Evolutionary conservation across 2,888 invertebrate genomes (phyloP), one percentile per base, ranked within the genome.

Genomic region (Hipparchia semele): DNA sequence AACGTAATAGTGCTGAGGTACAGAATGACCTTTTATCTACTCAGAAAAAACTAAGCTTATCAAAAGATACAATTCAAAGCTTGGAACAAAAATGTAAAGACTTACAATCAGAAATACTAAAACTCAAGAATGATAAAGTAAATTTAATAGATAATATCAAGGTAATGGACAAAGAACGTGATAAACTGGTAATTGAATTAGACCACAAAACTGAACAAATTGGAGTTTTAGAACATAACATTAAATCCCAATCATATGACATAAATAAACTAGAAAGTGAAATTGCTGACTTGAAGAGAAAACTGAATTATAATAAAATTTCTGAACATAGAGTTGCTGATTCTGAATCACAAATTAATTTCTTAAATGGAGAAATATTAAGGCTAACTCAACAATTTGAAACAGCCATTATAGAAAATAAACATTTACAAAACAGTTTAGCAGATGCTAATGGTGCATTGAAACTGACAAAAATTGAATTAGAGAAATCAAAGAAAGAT

Each of bases 151-250:
- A 95, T 23, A 96, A 94, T 74, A 94, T 96, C 79, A 92, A 94
- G 53, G 94, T 95, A 76, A 86, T 97, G 67, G 97, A 97, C 82
- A 94, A 95, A 80, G 97, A 97, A 84, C 96, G 97, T 79, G 97
- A 97, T 86, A 92, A 91, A 84, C 81, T 95, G 77, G 88, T 96
- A 87, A 94, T 95, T 83, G 95, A 96, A 78, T 84, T 97, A 76
- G 97, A 97, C 83, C 94, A 95, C 72, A 97, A 97, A 87, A 96
- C 96, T 13, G 97, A 97, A 87, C 95, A 92, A 80, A 91, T 96
- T 23, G 95, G 94, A 78, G 87, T 93, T 72, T 82, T 97, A 72
- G 96, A 97, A 84, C 94, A 95, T 71, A 96, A 97, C 78, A 75
- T 96, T 0, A 94, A 94, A 80, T 88, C 94, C 51, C 96, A 96